Evolutionary conservation across 2,888 invertebrate species (phyloP).

Genomic region (Papilio protenor): DNA sequence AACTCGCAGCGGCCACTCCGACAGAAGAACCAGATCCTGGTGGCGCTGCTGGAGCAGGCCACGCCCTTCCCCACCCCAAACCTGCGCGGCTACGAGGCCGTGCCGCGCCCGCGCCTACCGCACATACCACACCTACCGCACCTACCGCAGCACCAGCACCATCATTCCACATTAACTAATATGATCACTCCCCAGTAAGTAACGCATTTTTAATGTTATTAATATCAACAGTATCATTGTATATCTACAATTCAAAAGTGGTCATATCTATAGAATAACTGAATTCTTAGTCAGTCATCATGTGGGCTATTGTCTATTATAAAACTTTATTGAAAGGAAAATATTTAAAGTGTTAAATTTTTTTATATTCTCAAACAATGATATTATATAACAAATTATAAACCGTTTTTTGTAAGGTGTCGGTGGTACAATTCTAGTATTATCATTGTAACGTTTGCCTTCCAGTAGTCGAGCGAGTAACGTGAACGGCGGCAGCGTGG

Average conservation of each 20-base stretch:
- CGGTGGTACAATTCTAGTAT: neutral
- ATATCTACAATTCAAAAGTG: too few relatives aligned
- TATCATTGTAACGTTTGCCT: slow-evolving; percentile 24
- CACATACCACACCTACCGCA: slow-evolving; percentile 63
- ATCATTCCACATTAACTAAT: slow-evolving; percentile 54
- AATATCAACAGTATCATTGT: too few relatives aligned
- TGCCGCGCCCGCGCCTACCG: slow-evolving; percentile 57
- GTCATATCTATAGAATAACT: too few relatives aligned
- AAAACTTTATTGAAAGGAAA: too few relatives aligned
- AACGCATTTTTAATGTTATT: too few relatives aligned
- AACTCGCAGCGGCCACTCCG: slow-evolving; percentile 87
- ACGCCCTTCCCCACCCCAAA: slow-evolving; percentile 89
- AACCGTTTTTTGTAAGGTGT: neutral
- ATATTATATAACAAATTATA: neutral
- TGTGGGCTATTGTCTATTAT: too few relatives aligned
- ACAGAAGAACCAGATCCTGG: slow-evolving; percentile 94
- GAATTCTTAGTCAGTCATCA: too few relatives aligned
- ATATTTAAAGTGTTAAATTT: neutral
- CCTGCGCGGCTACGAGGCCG: slow-evolving; percentile 64
- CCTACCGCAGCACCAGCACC: slow-evolving; percentile 57
- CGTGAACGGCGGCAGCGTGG: slow-evolving; percentile 64
- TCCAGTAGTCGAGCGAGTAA: slow-evolving; percentile 60
- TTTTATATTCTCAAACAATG: neutral
- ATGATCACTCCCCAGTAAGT: slow-evolving; percentile 55
- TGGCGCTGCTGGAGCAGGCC: slow-evolving; percentile 89